These are phyloP conservation scores for Papilio demoleus DNA, from an alignment of 2,888 invertebrate species.

Conservation along the genomic window DNA sequence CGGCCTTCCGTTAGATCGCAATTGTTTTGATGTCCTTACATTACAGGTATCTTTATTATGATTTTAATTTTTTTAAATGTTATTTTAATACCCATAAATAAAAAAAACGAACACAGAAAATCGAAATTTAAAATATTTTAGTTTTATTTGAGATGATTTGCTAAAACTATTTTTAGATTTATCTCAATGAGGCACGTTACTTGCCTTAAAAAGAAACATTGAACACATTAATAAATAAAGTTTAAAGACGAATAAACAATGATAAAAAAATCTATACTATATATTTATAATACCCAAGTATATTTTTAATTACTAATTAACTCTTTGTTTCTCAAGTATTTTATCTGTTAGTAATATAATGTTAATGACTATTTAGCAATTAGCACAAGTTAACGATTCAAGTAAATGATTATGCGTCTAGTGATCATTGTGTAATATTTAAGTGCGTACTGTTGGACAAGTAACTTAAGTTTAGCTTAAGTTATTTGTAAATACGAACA, in stretches of 20 bases:
- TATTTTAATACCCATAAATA: not conserved
- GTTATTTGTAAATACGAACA: slow-evolving; percentile 27
- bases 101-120: too few relatives aligned
- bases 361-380: slow-evolving; percentile 27
- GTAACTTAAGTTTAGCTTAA: slow-evolving; percentile 27
- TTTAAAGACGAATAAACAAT: too few relatives aligned
- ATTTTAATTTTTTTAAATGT: not conserved
- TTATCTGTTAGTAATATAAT: slow-evolving; percentile 2
- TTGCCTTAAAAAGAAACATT: too few relatives aligned
- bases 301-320: slow-evolving; percentile 16
- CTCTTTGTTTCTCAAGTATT: slow-evolving; percentile 8
- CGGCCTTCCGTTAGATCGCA: slow-evolving; percentile 5
- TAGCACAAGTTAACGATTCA: slow-evolving; percentile 20
- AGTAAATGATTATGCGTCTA: slow-evolving; percentile 19
- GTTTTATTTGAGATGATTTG: too few relatives aligned
- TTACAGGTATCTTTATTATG: not conserved
- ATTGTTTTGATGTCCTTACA: slow-evolving; percentile 5
- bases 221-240: too few relatives aligned
- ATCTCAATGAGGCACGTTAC: too few relatives aligned
- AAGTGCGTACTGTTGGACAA: slow-evolving; percentile 15
- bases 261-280: too few relatives aligned
- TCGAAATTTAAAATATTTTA: too few relatives aligned
- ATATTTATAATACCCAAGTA: too few relatives aligned
- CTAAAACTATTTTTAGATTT: too few relatives aligned
- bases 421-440: slow-evolving; percentile 28